Conservation (phyloP, 2,797 vertebrate genomes). For the Sphenopsis melanotis region DNA sequence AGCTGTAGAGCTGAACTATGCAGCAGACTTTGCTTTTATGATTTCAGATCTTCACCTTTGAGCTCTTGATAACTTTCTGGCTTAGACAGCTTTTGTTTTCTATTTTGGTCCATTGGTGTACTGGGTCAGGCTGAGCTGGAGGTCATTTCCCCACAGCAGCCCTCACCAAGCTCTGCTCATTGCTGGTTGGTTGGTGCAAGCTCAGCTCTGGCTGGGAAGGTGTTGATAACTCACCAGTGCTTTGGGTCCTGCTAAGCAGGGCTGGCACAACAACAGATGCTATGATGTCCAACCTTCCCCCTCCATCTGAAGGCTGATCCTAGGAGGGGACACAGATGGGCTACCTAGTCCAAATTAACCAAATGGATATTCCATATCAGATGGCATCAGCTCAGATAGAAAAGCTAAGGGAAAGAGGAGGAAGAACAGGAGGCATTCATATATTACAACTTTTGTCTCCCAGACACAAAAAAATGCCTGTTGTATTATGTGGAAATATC, state of each 20-base stretch:
- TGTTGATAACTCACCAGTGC: not conserved
- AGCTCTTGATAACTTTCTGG: not conserved
- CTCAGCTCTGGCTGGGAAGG: too few relatives aligned
- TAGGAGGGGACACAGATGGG: not conserved
- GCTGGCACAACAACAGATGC: not conserved
- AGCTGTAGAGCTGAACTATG: not conserved
- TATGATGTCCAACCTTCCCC: too few relatives aligned
- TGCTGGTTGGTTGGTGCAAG: not conserved
- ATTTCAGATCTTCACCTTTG: not conserved
- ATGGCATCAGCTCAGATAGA: not conserved
- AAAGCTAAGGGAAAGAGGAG: not conserved
- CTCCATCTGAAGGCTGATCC: not conserved
- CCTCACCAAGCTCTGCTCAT: not conserved
- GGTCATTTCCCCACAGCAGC: not conserved
- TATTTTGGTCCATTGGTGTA: not conserved
- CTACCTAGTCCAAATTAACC: not conserved
- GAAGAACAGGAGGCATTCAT: not conserved
- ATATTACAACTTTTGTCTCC: not conserved
- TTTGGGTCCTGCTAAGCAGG: not conserved
- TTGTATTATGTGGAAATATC: not conserved
- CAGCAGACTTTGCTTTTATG: not conserved
- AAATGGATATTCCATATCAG: not conserved
- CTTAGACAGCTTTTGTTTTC: not conserved
- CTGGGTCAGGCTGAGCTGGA: not conserved
- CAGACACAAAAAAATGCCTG: not conserved